Percentiles rank a stretch among this genome's conserved stretches.
Conservation (phyloP, 1,140 invertebrate genomes). For the Dinothrombium tinctorium region DNA sequence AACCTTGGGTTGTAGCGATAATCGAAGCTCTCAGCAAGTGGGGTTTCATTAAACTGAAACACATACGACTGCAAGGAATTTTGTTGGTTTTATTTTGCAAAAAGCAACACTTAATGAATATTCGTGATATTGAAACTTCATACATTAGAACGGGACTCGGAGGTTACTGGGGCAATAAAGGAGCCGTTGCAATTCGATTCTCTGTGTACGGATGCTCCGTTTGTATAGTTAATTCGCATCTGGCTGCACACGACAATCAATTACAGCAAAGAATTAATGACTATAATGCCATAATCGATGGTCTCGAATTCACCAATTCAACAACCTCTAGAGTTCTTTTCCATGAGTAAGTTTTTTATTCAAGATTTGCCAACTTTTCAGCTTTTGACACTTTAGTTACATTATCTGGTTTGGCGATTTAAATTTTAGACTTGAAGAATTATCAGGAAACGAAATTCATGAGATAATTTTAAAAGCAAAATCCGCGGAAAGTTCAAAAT, state of each 20-base stretch:
- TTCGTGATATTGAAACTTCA: constrained; percentile 39
- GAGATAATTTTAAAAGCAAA: neutral
- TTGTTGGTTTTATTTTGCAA: constrained; percentile 47
- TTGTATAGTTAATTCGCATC: constrained; percentile 63
- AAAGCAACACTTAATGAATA: constrained; percentile 45
- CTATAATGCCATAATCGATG: constrained; percentile 46
- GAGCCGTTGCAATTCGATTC: constrained; percentile 61
- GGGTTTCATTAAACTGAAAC: constrained; percentile 15
- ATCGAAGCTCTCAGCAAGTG: neutral
- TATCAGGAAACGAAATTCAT: constrained; percentile 29
- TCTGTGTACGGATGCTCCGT: constrained; percentile 60
- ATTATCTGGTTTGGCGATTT: constrained; percentile 86
- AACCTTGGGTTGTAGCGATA: constrained; percentile 4
- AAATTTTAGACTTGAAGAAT: constrained; percentile 55
- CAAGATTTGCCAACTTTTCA: constrained; percentile 4
- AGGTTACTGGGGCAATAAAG: constrained; percentile 81
- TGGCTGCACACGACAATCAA: constrained; percentile 61
- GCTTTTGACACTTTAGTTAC: constrained; percentile 30
- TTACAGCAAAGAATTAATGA: constrained; percentile 53
- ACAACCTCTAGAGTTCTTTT: constrained; percentile 58
- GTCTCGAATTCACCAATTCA: constrained; percentile 29
- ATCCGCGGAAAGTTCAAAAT: neutral
- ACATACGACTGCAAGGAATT: constrained; percentile 22
- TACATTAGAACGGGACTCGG: constrained; percentile 64
- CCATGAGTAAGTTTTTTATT: constrained; percentile 44